phyloP scores from a whole-genome alignment of 2,113 vertebrate genomes.

The Rhombomys opimus region DNA sequence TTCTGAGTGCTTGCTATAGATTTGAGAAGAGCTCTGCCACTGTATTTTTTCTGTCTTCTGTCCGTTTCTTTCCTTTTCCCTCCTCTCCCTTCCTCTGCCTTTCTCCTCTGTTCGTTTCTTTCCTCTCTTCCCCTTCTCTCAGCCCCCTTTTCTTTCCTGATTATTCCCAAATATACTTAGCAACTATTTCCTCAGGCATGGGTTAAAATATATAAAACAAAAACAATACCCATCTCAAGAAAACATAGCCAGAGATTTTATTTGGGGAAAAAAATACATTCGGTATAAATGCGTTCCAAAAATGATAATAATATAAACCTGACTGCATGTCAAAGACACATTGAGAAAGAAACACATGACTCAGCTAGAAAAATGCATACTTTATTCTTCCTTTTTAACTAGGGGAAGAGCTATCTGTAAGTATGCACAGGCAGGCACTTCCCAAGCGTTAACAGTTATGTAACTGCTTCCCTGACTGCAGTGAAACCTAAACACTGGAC shows the following conservation, averaged over 20 bases:
- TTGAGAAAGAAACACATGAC: slow-evolving; percentile 51
- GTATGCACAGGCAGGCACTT: neutral
- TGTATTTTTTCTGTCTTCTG: neutral
- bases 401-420: slow-evolving; percentile 14
- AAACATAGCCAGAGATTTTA: slow-evolving; percentile 22
- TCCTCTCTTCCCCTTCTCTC: neutral
- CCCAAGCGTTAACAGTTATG: neutral
- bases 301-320: slow-evolving; percentile 27
- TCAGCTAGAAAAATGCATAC: slow-evolving; percentile 30
- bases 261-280: slow-evolving; percentile 27
- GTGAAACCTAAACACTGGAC: neutral
- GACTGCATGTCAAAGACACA: slow-evolving; percentile 12
- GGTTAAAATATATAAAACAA: neutral
- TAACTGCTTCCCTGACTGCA: neutral
- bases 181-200: neutral
- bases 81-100: too few relatives aligned
- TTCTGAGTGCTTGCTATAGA: neutral
- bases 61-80: neutral
- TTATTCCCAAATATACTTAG: neutral
- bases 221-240: slow-evolving; percentile 36
- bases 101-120: accelerated
- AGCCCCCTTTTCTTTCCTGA: neutral
- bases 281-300: slow-evolving; percentile 47
- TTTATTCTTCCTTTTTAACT: slow-evolving; percentile 60
- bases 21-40: neutral